These are phyloP conservation scores for Corynorhinus townsendii DNA, from an alignment of 2,113 vertebrate genomes.

Conservation along the genomic window DNA sequence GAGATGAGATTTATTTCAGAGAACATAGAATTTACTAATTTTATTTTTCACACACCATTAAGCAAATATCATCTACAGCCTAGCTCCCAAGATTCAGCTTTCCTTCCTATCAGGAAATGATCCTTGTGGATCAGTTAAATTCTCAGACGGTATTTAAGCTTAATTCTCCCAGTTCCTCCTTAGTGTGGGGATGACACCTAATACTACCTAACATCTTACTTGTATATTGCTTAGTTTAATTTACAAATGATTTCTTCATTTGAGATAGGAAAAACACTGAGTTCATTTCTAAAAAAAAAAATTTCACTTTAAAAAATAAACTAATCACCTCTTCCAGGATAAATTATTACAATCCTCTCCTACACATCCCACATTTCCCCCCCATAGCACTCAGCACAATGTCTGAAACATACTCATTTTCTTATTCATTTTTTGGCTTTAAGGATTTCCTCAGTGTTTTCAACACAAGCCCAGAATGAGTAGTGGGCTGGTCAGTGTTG, in stretches of 20 bases:
- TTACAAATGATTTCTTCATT: neutral
- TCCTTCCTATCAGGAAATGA: neutral
- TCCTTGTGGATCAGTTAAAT: neutral
- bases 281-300: neutral
- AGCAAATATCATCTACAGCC: neutral
- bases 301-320: neutral
- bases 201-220: neutral
- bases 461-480: neutral
- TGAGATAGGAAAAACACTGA: neutral
- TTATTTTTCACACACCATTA: neutral
- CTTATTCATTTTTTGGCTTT: neutral
- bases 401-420: neutral
- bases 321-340: neutral
- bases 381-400: neutral
- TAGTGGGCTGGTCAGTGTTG: neutral
- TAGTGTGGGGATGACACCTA: neutral
- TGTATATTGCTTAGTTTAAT: neutral
- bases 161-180: neutral
- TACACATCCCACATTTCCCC: no score
- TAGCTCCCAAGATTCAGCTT: neutral
- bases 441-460: neutral
- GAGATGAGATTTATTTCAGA: neutral
- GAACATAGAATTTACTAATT: neutral
- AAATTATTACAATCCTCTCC: neutral
- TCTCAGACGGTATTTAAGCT: neutral